Evolutionary conservation across 1,140 invertebrate species (phyloP), one percentile per base, ranked within the genome.

Genomic region (Cecropterus lyciades): DNA sequence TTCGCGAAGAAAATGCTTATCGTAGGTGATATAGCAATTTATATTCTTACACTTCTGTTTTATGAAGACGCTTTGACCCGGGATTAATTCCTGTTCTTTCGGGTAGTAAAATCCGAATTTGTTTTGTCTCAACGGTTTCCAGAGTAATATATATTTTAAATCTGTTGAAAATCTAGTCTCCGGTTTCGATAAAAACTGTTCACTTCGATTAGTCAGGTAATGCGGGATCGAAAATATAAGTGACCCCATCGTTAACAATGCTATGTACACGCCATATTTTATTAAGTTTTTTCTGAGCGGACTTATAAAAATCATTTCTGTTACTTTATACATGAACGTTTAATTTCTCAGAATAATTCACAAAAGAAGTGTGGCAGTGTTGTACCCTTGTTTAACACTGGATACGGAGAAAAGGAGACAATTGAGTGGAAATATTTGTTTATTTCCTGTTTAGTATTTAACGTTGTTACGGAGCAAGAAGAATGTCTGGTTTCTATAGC

Each of bases 91-190:
- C 9, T 63, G 49, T 14, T 53, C 51, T 33, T 37, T 65, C 15
- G 14, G 49, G 51, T 65, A 65, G 4, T 65, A 45, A 52, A 30
- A 52, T 7, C 43, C 48, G 37, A 40, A 42, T 10, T 51, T 24
- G 10, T 13, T 70, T 57, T 66, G 4, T 52, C 56, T 70, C 0
- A 16, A 27, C 17, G 62, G 67, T 0, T 53, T 84, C 84, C 85
- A 89, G 51, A 87, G 72, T 5, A 89, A 52, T 43, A 89, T 78
- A 52, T 89, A 85, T 42, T 89, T 89, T 11, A 89, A 65, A 57
- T 87, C 87, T 5, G 84, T 80, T 45, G 71, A 37, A 49, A 71
- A 80, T 56, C 75, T 71, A 3, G 14, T 46, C 15, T 49, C 43
- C 13, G 20, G 20, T 24, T 64, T 24, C 51, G 14, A 42, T 42